Evolutionary conservation across 2,888 invertebrate species (phyloP), one percentile per base, ranked within the genome.

Genomic region (Amphiduros pacificus): DNA sequence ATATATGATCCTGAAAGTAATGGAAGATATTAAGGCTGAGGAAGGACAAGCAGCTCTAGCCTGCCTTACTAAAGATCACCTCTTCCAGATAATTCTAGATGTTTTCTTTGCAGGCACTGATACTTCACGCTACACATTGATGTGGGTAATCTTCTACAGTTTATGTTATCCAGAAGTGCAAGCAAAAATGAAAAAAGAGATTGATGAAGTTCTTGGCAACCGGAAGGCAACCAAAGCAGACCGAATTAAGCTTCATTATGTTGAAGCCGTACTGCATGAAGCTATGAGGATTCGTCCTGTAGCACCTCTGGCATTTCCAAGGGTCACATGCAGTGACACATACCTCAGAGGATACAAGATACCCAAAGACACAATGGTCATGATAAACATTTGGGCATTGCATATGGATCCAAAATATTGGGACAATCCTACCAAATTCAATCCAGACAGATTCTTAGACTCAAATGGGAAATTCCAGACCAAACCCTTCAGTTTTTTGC

Each of bases 371-470:
- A 74, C 73, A 0, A 58, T 59, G 20, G 69, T 76, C 0, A 36
- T 71, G 28, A 66, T 71, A 1, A 75, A 75, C 60, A 61, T 68
- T 17, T 72, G 71, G 71, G 69, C 69, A 1, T 59, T 76, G n/a
- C 72, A 73, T 55, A 63, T 66, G 54, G 74, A 76, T 57, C 71
- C 74, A 2, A 55, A 67, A 1, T 51, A 67, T 4, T 77, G 74
- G 74, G 65, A 69, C 9, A 64, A 74, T 27, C 72, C 72, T 0
- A 61, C 68, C 11, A 55, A 57, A 14, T 77, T 76, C 63, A 64
- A 63, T 24, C 77, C 77, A 2, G 71, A 74, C n/a, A 60, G 75
- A 26, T 77, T 67, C 61, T 60, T 77, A 2, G 70, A 72, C 20
- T 68, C 68, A 26, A 58, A 70, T 41, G 75, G 75, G 4, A 71